These are phyloP conservation scores for Ormyrus thymus DNA, from an alignment of 2,888 invertebrate species.

Conservation along the genomic window DNA sequence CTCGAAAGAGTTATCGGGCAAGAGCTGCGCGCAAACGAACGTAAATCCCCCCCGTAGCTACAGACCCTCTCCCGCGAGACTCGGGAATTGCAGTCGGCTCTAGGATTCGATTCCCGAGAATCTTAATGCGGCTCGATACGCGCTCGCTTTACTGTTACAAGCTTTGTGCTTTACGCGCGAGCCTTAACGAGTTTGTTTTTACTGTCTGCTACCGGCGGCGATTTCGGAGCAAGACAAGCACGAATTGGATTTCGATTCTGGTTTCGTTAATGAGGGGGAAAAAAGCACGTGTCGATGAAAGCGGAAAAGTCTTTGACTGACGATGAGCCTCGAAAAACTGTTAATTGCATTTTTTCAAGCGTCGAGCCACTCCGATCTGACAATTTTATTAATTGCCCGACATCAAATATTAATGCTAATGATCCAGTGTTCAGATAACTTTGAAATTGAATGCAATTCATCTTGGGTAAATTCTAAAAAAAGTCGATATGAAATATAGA, in stretches of 20 bases:
- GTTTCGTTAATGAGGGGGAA: too few species aligned
- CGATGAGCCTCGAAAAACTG: too few species aligned
- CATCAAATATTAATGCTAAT: too few species aligned
- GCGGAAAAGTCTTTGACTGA: too few species aligned
- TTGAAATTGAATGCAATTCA: not conserved
- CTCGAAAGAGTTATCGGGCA: slow-evolving; percentile 60
- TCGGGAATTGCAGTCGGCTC: slow-evolving; percentile 28
- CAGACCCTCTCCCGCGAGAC: slow-evolving; percentile 21
- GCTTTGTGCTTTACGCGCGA: not conserved
- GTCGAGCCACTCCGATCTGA: not conserved
- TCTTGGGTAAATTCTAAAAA: too few species aligned
- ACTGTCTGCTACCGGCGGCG: too few species aligned
- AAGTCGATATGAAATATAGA: too few species aligned
- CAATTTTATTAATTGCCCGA: not conserved
- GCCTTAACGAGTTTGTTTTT: too few species aligned
- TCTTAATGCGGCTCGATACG: not conserved
- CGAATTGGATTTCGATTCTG: too few species aligned
- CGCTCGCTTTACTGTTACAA: not conserved
- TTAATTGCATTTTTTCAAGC: too few species aligned
- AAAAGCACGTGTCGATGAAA: too few species aligned
- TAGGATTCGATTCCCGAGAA: slow-evolving; percentile 27
- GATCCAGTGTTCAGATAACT: not conserved
- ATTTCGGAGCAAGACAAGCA: too few species aligned
- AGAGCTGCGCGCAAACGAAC: slow-evolving; percentile 59
- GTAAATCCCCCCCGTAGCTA: slow-evolving; percentile 59